A percentile compares a stretch with the other conserved stretches of the same genome.
Conservation (phyloP, 2,113 vertebrate genomes). For the Microcebus ravelobensis region DNA sequence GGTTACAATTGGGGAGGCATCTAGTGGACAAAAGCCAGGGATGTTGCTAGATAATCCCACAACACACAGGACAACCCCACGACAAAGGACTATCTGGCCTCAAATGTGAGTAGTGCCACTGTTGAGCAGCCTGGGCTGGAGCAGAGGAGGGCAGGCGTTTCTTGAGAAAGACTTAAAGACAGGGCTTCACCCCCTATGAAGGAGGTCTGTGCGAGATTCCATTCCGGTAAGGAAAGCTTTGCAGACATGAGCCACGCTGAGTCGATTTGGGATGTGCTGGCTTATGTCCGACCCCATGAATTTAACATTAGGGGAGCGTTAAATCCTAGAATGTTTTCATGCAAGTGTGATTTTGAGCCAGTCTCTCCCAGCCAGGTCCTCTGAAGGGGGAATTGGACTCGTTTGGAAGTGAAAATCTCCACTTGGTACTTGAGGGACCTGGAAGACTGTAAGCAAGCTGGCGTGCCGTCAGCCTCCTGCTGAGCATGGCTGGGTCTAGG, state of each 20-base stretch:
- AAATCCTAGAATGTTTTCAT: conserved; percentile 6
- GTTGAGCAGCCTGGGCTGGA: not conserved
- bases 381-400: not conserved
- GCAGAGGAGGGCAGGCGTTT: not conserved
- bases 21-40: not conserved
- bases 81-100: not conserved
- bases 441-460: not conserved
- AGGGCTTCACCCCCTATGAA: not conserved
- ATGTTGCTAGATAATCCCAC: not conserved
- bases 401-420: conserved; percentile 21
- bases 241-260: not conserved
- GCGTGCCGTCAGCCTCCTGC: not conserved
- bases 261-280: not conserved
- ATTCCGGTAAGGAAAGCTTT: not conserved
- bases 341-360: not conserved
- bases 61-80: not conserved
- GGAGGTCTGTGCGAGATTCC: not conserved
- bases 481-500: not conserved
- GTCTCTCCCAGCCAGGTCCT: not conserved
- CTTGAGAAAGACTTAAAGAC: not conserved
- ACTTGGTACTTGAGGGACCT: not conserved
- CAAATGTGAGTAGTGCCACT: not conserved
- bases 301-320: not conserved
- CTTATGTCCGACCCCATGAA: not conserved
- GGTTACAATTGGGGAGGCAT: not conserved